phyloP scores from a whole-genome alignment of 2,888 invertebrate species.

The Tanytarsus gracilentus region DNA sequence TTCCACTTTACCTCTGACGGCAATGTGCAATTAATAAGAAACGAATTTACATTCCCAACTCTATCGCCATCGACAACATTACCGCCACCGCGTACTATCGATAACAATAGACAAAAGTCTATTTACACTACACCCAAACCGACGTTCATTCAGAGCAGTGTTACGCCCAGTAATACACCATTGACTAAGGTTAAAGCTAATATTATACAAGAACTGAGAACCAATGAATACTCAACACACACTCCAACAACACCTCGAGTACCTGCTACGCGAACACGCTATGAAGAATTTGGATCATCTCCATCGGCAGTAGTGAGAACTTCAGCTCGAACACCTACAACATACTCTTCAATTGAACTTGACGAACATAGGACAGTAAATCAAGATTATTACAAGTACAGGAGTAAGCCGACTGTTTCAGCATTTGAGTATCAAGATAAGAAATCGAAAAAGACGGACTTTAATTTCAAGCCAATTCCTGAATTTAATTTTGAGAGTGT shows the following conservation, averaged over 20 bases:
- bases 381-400: no score
- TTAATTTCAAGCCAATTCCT: slow-evolving; percentile 18
- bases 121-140: slow-evolving; percentile 13
- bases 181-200: slow-evolving; percentile 19
- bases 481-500: slow-evolving; percentile 15
- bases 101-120: neutral
- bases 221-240: neutral
- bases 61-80: neutral
- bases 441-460: slow-evolving; percentile 15
- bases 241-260: slow-evolving; percentile 7
- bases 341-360: no score
- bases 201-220: slow-evolving; percentile 5
- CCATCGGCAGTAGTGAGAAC: no score
- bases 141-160: slow-evolving; percentile 7
- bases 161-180: slow-evolving; percentile 10
- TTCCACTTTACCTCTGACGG: slow-evolving; percentile 13
- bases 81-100: neutral
- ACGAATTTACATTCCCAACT: slow-evolving; percentile 17
- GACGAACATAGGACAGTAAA: no score
- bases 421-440: neutral
- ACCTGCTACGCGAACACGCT: neutral
- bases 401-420: slow-evolving; percentile 31
- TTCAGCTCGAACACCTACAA: no score
- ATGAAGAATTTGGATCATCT: no score
- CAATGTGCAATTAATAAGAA: slow-evolving; percentile 12